Conservation (phyloP, 2,113 vertebrate species). For the Lontra canadensis region DNA sequence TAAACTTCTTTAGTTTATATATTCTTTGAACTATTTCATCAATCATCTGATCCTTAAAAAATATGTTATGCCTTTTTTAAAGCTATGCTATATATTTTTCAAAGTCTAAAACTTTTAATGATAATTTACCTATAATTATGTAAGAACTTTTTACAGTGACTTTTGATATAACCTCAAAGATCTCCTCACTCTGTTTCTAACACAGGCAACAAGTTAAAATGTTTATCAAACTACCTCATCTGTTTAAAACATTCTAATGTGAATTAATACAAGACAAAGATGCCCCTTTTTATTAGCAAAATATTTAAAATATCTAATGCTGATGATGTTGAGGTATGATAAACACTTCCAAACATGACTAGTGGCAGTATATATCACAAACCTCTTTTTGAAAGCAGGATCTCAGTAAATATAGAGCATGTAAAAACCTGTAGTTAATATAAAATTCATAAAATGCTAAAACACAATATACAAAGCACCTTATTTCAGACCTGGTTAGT, state of each 20-base stretch:
- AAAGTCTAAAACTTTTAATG: background rate
- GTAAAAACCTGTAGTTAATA: background rate
- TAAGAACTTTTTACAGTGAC: constrained; percentile 4
- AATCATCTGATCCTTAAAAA: background rate
- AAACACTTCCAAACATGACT: background rate
- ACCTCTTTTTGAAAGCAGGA: background rate
- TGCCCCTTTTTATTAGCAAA: background rate
- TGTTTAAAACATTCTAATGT: background rate
- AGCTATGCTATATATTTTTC: background rate
- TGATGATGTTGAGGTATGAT: background rate
- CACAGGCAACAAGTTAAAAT: background rate
- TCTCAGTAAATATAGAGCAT: background rate
- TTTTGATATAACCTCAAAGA: constrained; percentile 16
- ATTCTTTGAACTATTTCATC: background rate
- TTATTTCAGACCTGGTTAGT: background rate
- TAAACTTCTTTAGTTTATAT: background rate
- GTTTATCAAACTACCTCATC: background rate
- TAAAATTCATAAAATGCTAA: background rate
- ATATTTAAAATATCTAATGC: background rate
- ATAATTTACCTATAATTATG: background rate
- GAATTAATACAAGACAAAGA: background rate
- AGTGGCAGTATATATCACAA: background rate
- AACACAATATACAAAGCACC: background rate
- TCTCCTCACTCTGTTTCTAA: background rate
- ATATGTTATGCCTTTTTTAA: background rate